Evolutionary conservation across 2,113 vertebrate species (phyloP), one percentile per base, ranked within the genome.

Genomic region (Melospiza melodia): DNA sequence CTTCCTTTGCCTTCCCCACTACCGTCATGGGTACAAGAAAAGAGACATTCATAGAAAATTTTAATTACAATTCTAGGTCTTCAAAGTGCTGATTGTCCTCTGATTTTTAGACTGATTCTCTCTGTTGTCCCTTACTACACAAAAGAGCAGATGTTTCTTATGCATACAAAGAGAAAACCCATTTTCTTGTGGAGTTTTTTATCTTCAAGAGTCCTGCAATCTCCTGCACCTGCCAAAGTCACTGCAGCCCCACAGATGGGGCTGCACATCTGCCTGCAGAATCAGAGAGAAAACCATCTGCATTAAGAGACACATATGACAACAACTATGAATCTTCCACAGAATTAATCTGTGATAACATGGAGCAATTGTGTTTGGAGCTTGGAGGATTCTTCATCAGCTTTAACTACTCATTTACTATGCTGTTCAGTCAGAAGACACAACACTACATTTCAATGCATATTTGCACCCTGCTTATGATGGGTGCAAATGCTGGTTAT

Each of bases 371-470:
- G 24, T 14, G 23, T 59, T 75, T 52, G 67, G 21, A 84, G 20
- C 28, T 61, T 85, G 76, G 33, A 84, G n/a, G 25, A 74, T 49
- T 4, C 16, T 67, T 54, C 3, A 0, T 30, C 3, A 2, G 22
- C 43, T 39, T 69, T 87, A 59, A 55, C 18, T 63, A 46, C 11
- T 44, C 6, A 2, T 71, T 84, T 41, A 55, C 14, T 44, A n/a
- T 44, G 30, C 5, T 81, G 30, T 41, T 41, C 37, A 61, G 37
- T 33, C 14, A 44, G 39, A 74, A 72, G 48, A 87, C 12, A 25
- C 35, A 65, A 19, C 43, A 21, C 7, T 12, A 5, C 5, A 2
- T 44, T 89, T 89, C 39, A 67, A 57, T 0, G 0, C n/a, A 6
- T 52, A 48, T 35, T 74, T 63, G 6, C 14, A 67, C 24, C 22